phyloP scores from a whole-genome alignment of 1,140 invertebrate genomes.

The Drosophila arizonae region DNA sequence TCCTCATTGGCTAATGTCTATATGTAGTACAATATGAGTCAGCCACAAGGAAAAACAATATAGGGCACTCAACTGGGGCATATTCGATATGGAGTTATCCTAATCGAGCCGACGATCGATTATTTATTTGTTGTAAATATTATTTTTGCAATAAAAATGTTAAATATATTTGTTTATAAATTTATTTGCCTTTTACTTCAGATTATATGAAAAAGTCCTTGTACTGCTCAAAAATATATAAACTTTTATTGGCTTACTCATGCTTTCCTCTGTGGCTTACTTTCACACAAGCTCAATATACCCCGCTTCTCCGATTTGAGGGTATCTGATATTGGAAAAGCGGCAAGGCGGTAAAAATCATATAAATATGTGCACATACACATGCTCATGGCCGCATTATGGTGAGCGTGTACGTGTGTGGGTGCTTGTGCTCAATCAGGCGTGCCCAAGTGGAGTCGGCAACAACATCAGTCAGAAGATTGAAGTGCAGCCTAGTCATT shows the following conservation, averaged over 20 bases:
- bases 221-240: too few relatives aligned
- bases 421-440: slow-evolving; percentile 59
- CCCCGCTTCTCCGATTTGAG: background rate
- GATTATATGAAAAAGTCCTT: too few relatives aligned
- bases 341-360: slow-evolving; percentile 51
- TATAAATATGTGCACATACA: slow-evolving; percentile 43
- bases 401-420: background rate
- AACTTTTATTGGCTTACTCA: too few relatives aligned
- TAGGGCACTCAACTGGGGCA: background rate
- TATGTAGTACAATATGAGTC: slow-evolving; percentile 37
- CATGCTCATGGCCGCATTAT: background rate
- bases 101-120: too few relatives aligned
- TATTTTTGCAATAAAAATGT: too few relatives aligned
- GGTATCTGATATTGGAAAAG: background rate
- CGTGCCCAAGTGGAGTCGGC: slow-evolving; percentile 62
- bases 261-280: too few relatives aligned
- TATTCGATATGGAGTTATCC: background rate
- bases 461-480: slow-evolving; percentile 57
- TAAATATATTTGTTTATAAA: too few relatives aligned
- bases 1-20: slow-evolving; percentile 65
- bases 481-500: slow-evolving; percentile 58
- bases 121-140: too few relatives aligned
- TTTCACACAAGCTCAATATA: background rate
- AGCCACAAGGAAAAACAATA: slow-evolving; percentile 6
- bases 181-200: too few relatives aligned